Percentiles rank a stretch among this genome's conserved stretches.
phyloP scores from a whole-genome alignment of 2,888 invertebrate genomes.

The Acanthococcus lagerstroemiae region DNA sequence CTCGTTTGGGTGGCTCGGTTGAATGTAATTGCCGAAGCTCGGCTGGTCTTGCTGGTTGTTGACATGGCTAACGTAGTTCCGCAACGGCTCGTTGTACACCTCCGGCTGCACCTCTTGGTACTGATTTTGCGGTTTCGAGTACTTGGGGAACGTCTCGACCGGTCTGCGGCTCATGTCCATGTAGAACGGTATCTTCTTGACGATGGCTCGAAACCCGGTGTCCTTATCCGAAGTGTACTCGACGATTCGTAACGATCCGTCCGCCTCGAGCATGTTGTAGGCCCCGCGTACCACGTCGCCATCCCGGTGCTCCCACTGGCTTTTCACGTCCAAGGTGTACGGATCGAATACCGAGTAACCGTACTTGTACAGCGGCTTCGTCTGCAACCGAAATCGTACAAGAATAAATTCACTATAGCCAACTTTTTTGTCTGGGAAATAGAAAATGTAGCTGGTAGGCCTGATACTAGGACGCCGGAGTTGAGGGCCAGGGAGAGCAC shows the following conservation, averaged over 20 bases:
- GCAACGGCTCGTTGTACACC: not conserved
- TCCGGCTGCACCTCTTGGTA: not conserved
- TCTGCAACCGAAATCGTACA: constrained; percentile 40
- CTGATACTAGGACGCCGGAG: too few relatives aligned
- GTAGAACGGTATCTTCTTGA: constrained; percentile 34
- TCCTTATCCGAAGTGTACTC: constrained; percentile 38
- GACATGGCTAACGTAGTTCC: not conserved
- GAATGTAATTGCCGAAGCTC: not conserved
- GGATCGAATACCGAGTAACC: constrained; percentile 45
- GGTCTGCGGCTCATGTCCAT: constrained; percentile 34
- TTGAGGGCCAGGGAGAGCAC: too few relatives aligned
- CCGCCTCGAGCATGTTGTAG: constrained; percentile 41
- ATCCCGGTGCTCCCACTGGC: constrained; percentile 44
- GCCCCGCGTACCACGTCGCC: constrained; percentile 44
- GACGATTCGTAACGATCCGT: constrained; percentile 37
- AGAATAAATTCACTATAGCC: too few relatives aligned
- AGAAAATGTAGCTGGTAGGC: too few relatives aligned
- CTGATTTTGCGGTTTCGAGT: constrained; percentile 1
- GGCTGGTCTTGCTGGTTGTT: not conserved
- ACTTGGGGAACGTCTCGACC: constrained; percentile 11
- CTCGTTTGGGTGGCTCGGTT: not conserved
- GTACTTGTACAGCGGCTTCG: constrained; percentile 44
- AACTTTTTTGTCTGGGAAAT: too few relatives aligned
- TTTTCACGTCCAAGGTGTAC: constrained; percentile 45
- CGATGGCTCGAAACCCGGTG: constrained; percentile 38